These are phyloP conservation scores for Variabilichromis moorii DNA, from an alignment of 2,113 vertebrate genomes.

Conservation along the genomic window DNA sequence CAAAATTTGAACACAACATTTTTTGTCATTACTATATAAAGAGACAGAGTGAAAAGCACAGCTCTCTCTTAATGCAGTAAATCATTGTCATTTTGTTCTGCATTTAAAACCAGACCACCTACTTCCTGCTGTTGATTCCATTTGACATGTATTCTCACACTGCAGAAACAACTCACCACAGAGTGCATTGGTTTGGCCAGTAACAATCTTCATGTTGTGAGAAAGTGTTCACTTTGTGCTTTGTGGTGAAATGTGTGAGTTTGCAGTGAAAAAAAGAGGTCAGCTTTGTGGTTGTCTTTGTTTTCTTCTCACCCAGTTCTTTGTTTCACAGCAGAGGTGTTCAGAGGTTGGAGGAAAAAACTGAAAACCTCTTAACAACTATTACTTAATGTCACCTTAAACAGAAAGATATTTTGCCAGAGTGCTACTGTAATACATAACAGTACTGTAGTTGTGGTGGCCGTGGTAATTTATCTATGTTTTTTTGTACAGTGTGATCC, in stretches of 20 bases:
- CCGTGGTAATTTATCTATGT: no score
- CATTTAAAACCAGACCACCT: rapidly evolving
- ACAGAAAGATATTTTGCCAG: no score
- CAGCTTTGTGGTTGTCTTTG: background rate
- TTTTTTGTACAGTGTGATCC: rapidly evolving
- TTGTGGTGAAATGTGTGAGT: background rate
- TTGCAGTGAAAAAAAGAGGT: rapidly evolving
- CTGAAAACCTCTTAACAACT: no score
- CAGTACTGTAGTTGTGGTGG: no score
- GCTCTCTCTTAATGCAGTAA: background rate
- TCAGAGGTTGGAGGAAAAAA: no score
- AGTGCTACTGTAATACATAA: no score
- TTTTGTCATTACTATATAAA: no score
- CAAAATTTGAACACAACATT: background rate
- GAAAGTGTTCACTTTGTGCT: background rate
- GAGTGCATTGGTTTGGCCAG: background rate
- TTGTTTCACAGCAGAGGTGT: no score
- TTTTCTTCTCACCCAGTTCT: no score
- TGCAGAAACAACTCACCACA: rapidly evolving
- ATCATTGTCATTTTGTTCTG: background rate
- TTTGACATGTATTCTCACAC: background rate
- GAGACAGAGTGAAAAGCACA: no score
- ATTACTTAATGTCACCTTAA: no score
- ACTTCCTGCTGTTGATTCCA: background rate
- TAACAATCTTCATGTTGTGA: background rate